These are phyloP conservation scores for Cheilosia vulpina DNA, from an alignment of 2,888 invertebrate species.

Conservation along the genomic window DNA sequence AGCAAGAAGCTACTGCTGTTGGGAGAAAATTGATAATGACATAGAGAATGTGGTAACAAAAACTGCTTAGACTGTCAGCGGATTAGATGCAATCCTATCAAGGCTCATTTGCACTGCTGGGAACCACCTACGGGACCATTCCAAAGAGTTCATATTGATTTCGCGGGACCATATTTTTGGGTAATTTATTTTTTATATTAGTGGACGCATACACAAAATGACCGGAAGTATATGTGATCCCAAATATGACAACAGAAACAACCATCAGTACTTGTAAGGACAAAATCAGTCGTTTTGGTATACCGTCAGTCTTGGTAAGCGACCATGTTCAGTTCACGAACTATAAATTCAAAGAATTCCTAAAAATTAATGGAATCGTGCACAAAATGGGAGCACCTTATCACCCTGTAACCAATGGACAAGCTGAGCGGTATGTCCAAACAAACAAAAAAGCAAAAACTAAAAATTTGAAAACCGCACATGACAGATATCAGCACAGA, in stretches of 20 bases:
- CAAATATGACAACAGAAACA: slow-evolving; percentile 66
- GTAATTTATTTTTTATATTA: slow-evolving; percentile 63
- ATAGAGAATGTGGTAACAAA: slow-evolving; percentile 49
- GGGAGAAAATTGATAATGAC: slow-evolving; percentile 57
- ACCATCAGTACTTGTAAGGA: slow-evolving; percentile 59
- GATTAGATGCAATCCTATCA: slow-evolving; percentile 24
- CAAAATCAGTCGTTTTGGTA: slow-evolving; percentile 26
- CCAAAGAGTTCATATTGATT: slow-evolving; percentile 75
- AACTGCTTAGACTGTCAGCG: slow-evolving; percentile 65
- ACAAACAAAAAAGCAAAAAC: slow-evolving; percentile 1
- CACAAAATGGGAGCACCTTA: slow-evolving; percentile 2
- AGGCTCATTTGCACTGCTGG: slow-evolving; percentile 33
- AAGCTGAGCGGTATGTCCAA: neutral
- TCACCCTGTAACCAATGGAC: neutral
- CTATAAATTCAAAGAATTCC: slow-evolving; percentile 3
- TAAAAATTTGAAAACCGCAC: neutral
- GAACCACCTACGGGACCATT: slow-evolving; percentile 39
- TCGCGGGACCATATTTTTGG: slow-evolving; percentile 62
- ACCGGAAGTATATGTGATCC: slow-evolving; percentile 73
- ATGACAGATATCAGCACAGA: neutral
- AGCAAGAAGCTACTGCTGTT: slow-evolving; percentile 76
- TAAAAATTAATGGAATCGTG: neutral
- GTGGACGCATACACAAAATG: slow-evolving; percentile 75
- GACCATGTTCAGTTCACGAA: neutral
- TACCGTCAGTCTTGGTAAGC: neutral